phyloP scores from a whole-genome alignment of 2,113 vertebrate genomes.

The Sceloporus undulatus region DNA sequence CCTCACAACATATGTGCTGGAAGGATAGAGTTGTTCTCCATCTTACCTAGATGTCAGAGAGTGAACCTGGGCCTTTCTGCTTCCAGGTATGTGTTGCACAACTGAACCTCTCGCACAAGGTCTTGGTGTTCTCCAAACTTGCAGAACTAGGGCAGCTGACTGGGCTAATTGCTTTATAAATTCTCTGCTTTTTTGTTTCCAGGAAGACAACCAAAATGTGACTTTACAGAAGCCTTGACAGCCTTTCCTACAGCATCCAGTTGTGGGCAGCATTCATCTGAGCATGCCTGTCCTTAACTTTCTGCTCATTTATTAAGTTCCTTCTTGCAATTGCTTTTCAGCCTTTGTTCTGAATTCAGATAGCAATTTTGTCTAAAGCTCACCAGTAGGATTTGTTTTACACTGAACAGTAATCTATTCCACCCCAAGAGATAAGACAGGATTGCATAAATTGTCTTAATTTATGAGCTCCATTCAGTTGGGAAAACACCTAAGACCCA shows the following conservation, averaged over 20 bases:
- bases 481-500: not conserved
- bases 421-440: constrained; percentile 15
- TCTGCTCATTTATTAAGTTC: not conserved
- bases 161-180: not conserved
- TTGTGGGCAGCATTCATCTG: not conserved
- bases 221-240: not conserved
- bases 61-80: not conserved
- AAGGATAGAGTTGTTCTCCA: too few species aligned
- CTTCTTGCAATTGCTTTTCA: not conserved
- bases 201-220: not conserved
- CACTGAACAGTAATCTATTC: constrained; percentile 43
- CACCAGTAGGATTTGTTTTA: constrained; percentile 36
- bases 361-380: constrained; percentile 17
- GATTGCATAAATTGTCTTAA: constrained; percentile 42
- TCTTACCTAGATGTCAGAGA: too few species aligned
- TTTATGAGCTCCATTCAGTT: constrained; percentile 52
- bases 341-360: constrained; percentile 28
- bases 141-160: not conserved
- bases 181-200: not conserved
- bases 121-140: not conserved
- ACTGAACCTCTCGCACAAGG: not conserved
- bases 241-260: not conserved
- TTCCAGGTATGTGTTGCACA: not conserved
- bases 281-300: not conserved
- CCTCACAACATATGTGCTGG: too few species aligned